These are phyloP conservation scores for Agonopterix arenella DNA, from an alignment of 2,888 invertebrate genomes.

Conservation along the genomic window DNA sequence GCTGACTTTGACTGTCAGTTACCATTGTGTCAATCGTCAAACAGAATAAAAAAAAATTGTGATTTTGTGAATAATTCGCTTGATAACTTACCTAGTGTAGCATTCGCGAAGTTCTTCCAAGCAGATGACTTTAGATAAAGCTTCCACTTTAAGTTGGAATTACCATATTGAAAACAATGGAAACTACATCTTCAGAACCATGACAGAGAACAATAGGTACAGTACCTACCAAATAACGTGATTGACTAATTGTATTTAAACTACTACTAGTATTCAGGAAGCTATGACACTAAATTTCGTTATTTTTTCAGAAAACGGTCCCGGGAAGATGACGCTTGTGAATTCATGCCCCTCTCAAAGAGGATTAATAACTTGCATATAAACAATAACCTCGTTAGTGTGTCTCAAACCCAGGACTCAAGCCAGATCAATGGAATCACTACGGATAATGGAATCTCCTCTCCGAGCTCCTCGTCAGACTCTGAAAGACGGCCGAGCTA, in stretches of 20 bases:
- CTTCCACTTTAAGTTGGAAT: slow-evolving; percentile 40
- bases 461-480: slow-evolving; percentile 46
- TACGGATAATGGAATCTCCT: slow-evolving; percentile 47
- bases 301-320: slow-evolving; percentile 81
- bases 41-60: too few species aligned
- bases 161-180: slow-evolving; percentile 50
- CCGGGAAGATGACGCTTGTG: slow-evolving; percentile 85
- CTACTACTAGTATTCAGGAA: too few species aligned
- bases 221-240: not conserved
- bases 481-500: slow-evolving; percentile 73
- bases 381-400: slow-evolving; percentile 72
- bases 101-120: slow-evolving; percentile 6
- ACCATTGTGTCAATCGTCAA: too few species aligned
- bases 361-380: slow-evolving; percentile 93
- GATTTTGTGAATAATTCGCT: too few species aligned
- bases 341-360: slow-evolving; percentile 92
- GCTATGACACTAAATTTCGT: not conserved
- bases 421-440: slow-evolving; percentile 47
- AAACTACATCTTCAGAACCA: slow-evolving; percentile 43
- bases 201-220: slow-evolving; percentile 65
- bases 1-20: too few species aligned
- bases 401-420: slow-evolving; percentile 39
- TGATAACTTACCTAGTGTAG: too few species aligned
- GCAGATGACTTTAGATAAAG: slow-evolving; percentile 58
- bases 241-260: too few species aligned